phyloP scores from a whole-genome alignment of 1,140 invertebrate species.

The Pomacea maculata region DNA sequence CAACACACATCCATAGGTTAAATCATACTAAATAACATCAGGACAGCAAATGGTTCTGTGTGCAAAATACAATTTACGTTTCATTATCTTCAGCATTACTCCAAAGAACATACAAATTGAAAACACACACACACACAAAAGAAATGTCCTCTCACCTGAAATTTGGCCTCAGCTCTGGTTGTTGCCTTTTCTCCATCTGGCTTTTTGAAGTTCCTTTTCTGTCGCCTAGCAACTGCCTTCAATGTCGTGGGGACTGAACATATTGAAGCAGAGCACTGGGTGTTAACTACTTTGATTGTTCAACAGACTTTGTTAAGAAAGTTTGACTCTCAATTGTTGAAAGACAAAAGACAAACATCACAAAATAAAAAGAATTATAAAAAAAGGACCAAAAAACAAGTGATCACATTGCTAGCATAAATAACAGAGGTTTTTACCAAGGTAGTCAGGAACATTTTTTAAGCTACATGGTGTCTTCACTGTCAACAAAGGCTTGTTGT shows the following conservation, averaged over 20 bases:
- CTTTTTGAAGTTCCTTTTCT: neutral
- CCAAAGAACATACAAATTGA: neutral
- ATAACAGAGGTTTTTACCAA: constrained; percentile 65
- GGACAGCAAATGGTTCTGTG: no score
- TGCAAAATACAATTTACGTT: no score
- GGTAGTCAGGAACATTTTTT: constrained; percentile 93
- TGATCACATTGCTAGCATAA: neutral
- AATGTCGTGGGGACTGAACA: neutral
- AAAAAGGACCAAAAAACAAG: neutral
- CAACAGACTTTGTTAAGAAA: neutral
- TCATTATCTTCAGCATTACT: no score
- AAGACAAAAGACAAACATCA: neutral
- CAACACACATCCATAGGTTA: no score
- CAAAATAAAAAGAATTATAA: neutral
- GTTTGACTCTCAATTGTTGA: neutral
- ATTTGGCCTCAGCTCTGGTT: constrained; percentile 5
- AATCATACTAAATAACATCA: no score
- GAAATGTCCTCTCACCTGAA: neutral
- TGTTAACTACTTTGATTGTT: neutral
- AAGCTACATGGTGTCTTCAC: constrained; percentile 86
- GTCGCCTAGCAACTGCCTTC: constrained; percentile 3
- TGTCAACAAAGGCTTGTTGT: constrained; percentile 90
- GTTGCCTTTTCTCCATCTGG: neutral
- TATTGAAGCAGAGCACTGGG: neutral
- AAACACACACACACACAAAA: neutral